Evolutionary conservation across 1,140 invertebrate species (phyloP).

Genomic region (Ooceraea biroi): DNA sequence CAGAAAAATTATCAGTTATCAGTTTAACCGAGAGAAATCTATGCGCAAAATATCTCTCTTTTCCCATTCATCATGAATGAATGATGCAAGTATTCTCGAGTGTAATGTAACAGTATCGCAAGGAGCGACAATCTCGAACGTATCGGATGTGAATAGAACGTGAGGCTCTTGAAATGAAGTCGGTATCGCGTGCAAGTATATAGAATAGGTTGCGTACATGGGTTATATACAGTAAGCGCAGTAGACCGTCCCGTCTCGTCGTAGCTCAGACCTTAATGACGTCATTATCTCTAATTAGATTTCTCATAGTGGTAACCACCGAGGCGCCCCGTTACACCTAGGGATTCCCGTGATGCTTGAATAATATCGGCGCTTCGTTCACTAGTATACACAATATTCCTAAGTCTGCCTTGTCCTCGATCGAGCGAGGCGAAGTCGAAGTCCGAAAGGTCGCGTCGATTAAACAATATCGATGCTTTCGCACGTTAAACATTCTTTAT

Average conservation of each 20-base stretch:
- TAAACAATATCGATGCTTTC: too few relatives aligned
- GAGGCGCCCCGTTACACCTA: slow-evolving; percentile 77
- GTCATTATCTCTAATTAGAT: slow-evolving; percentile 85
- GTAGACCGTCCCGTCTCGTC: slow-evolving; percentile 83
- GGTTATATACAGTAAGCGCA: slow-evolving; percentile 78
- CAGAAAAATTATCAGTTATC: too few relatives aligned
- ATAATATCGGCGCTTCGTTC: slow-evolving; percentile 14
- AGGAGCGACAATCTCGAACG: slow-evolving; percentile 17
- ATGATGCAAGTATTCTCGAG: too few relatives aligned
- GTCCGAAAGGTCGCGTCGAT: too few relatives aligned
- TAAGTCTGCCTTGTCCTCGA: too few relatives aligned
- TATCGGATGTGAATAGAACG: slow-evolving; percentile 37
- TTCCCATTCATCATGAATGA: too few relatives aligned
- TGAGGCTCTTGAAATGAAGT: slow-evolving; percentile 47
- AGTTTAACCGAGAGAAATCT: too few relatives aligned
- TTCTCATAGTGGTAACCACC: slow-evolving; percentile 76
- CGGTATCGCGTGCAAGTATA: slow-evolving; percentile 61
- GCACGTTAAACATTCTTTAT: slow-evolving; percentile 14
- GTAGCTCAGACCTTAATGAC: slow-evolving; percentile 84
- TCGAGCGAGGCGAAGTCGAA: too few relatives aligned
- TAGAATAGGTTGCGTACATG: slow-evolving; percentile 63
- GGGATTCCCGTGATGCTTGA: background rate
- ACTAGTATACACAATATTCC: too few relatives aligned
- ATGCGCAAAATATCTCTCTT: too few relatives aligned
- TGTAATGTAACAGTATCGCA: too few relatives aligned